Conservation (phyloP, 2,113 vertebrate genomes). For the Abramis brama region DNA sequence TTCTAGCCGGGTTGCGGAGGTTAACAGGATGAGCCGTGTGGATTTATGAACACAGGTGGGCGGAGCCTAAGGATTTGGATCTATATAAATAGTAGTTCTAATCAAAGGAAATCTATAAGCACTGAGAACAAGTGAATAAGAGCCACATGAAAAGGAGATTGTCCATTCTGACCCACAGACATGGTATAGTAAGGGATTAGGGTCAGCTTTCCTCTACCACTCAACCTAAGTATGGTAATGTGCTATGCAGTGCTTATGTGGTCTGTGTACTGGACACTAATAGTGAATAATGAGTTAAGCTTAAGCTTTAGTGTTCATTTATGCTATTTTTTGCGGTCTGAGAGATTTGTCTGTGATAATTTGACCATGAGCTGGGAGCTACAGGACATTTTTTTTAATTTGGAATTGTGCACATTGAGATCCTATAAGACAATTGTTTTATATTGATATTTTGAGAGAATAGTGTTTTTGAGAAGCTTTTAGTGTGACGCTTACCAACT, state of each 20-base stretch:
- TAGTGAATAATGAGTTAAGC: constrained; percentile 5
- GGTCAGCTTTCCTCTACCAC: constrained; percentile 40
- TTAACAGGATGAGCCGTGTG: constrained; percentile 34
- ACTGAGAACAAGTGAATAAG: constrained; percentile 43
- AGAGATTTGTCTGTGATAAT: not conserved
- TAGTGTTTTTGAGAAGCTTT: not conserved
- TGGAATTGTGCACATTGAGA: not conserved
- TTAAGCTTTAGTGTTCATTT: constrained; percentile 15
- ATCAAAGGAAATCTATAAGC: constrained; percentile 43
- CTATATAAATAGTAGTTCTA: constrained; percentile 50
- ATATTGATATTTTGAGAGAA: not conserved
- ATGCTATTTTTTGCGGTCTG: not conserved
- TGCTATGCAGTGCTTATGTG: constrained; percentile 18
- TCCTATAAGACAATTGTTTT: not conserved
- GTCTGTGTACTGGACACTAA: not conserved
- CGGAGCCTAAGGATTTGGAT: constrained; percentile 43
- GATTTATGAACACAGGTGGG: constrained; percentile 34
- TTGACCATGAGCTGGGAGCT: not conserved
- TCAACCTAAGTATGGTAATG: constrained; percentile 31
- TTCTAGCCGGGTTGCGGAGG: constrained; percentile 13
- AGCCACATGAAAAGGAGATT: constrained; percentile 36
- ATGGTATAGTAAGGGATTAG: constrained; percentile 18
- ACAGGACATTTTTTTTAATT: not conserved
- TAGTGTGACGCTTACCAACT: not conserved
- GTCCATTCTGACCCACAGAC: constrained; percentile 47